Conservation (phyloP, 2,797 vertebrate genomes). For the Bradypodion ventrale region DNA sequence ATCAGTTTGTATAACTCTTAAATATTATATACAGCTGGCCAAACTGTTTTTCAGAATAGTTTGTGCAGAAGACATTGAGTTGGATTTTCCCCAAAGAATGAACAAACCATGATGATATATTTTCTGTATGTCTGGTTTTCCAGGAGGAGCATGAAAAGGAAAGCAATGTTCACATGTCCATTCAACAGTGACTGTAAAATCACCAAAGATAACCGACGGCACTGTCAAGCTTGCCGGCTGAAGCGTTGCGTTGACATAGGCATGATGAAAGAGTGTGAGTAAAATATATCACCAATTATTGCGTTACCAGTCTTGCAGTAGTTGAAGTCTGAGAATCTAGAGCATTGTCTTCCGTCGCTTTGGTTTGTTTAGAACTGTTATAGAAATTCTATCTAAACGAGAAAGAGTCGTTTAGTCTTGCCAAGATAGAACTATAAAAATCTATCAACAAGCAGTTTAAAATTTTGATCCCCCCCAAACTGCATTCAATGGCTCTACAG, state of each 20-base stretch:
- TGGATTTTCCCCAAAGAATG: not conserved
- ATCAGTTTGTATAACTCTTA: not conserved
- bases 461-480: not conserved
- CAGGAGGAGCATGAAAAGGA: conserved; percentile 97
- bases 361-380: not conserved
- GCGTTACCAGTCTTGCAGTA: not conserved
- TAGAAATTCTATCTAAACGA: not conserved
- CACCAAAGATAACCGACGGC: conserved; percentile 97
- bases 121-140: conserved; percentile 24
- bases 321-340: not conserved
- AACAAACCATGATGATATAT: not conserved
- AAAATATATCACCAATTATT: not conserved
- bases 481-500: too few relatives aligned
- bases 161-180: conserved; percentile 92
- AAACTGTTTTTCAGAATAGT: rapidly evolving
- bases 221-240: conserved; percentile 97
- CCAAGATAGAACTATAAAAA: not conserved
- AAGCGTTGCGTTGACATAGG: conserved; percentile 90
- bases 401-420: not conserved
- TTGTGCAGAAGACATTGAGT: not conserved
- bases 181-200: conserved; percentile 92
- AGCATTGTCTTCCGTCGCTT: not conserved
- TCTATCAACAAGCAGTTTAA: not conserved
- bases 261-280: conserved; percentile 96
- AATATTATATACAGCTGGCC: rapidly evolving